Conservation (phyloP, 2,797 vertebrate genomes). For the Enteromius unitaeniatus region DNA sequence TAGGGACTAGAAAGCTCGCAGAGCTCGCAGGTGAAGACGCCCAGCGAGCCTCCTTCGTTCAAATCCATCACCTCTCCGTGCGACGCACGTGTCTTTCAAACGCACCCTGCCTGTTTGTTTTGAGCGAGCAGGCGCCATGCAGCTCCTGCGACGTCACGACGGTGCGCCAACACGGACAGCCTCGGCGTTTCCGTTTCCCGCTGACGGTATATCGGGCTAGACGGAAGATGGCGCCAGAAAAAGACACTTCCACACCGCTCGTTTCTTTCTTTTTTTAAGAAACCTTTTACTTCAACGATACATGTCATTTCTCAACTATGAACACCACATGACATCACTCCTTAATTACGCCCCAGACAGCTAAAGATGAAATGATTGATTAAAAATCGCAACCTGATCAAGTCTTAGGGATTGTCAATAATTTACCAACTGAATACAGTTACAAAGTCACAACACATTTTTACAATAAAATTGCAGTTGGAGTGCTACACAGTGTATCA, state of each 20-base stretch:
- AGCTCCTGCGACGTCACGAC: too few relatives aligned
- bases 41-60: conserved; percentile 56
- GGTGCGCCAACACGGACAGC: too few relatives aligned
- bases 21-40: conserved; percentile 81
- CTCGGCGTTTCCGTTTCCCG: too few relatives aligned
- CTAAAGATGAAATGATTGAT: background rate
- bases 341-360: background rate
- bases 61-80: conserved; percentile 29
- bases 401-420: background rate
- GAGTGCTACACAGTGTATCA: conserved; percentile 57
- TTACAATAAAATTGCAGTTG: conserved; percentile 42
- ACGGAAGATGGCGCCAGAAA: background rate
- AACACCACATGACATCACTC: background rate
- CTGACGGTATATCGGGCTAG: too few relatives aligned
- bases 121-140: background rate
- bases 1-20: conserved; percentile 82
- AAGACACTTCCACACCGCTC: background rate
- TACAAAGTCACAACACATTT: background rate
- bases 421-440: background rate
- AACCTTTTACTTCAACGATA: background rate
- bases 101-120: background rate
- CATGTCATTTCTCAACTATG: background rate
- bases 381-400: background rate
- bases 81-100: background rate
- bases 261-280: background rate